Conservation (phyloP, 2,113 vertebrate genomes). For the Alligator sinensis region DNA sequence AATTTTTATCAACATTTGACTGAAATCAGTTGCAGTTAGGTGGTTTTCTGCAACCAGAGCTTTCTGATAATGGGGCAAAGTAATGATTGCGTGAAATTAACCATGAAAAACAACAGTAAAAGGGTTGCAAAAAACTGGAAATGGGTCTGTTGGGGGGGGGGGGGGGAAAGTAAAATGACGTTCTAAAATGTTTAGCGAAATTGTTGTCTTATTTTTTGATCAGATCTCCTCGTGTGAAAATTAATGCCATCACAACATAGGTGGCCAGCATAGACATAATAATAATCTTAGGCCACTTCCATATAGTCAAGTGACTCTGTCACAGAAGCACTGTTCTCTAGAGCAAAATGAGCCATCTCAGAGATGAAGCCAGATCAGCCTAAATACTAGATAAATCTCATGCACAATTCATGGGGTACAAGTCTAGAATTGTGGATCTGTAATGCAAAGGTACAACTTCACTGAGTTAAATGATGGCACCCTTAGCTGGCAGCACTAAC, state of each 20-base stretch:
- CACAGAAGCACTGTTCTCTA: neutral
- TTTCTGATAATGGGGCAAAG: neutral
- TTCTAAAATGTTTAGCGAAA: neutral
- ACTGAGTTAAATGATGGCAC: neutral
- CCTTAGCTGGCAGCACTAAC: neutral
- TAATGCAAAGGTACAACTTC: neutral
- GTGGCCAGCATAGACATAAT: neutral
- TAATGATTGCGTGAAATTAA: too few relatives aligned
- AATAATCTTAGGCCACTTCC: neutral
- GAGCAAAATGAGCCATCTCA: neutral
- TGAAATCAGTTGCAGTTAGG: neutral
- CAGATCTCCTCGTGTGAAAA: neutral
- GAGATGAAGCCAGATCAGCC: neutral
- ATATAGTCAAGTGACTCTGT: neutral
- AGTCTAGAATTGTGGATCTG: neutral
- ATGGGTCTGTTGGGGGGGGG: neutral
- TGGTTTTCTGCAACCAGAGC: neutral
- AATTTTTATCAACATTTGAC: neutral
- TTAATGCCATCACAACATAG: neutral
- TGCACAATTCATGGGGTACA: neutral
- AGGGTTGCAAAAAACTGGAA: neutral
- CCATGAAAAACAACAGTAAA: neutral
- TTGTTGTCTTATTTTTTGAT: neutral
- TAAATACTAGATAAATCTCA: neutral
- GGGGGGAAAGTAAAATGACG: neutral